These are phyloP conservation scores for Pimpla rufipes DNA, from an alignment of 2,888 invertebrate genomes.

Conservation along the genomic window DNA sequence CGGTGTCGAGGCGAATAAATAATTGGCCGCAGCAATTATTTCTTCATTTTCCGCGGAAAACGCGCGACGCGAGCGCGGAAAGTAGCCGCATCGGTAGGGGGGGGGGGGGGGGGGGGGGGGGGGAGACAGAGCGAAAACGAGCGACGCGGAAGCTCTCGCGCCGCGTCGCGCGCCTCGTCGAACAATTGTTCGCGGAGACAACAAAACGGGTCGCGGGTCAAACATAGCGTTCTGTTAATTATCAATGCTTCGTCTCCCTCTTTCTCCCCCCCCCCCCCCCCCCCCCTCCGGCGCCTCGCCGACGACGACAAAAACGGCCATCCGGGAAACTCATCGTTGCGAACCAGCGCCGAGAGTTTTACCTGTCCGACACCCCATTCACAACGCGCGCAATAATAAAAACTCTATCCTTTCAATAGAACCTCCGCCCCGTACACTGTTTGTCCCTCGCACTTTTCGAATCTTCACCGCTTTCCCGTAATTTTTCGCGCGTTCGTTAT, in stretches of 20 bases:
- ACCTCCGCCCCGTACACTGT: not conserved
- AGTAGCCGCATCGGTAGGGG: no score
- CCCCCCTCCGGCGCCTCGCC: slow-evolving; percentile 17
- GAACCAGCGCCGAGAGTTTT: slow-evolving; percentile 16
- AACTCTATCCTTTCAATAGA: not conserved
- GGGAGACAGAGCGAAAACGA: no score
- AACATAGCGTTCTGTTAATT: slow-evolving; percentile 71
- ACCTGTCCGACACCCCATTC: slow-evolving; percentile 17
- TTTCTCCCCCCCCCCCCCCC: no score
- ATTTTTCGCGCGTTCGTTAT: no score
- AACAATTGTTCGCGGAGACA: slow-evolving; percentile 70
- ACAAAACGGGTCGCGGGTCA: slow-evolving; percentile 56
- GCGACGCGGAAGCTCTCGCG: slow-evolving; percentile 16
- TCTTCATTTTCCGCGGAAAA: slow-evolving; percentile 63
- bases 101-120: no score
- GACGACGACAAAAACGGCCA: slow-evolving; percentile 26
- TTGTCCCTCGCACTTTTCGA: not conserved
- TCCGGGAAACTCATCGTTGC: slow-evolving; percentile 43
- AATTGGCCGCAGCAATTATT: slow-evolving; percentile 71
- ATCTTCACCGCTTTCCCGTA: slow-evolving; percentile 4
- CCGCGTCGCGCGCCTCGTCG: slow-evolving; percentile 50
- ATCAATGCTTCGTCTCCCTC: slow-evolving; percentile 37
- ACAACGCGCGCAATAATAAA: not conserved
- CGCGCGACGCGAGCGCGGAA: slow-evolving; percentile 13
- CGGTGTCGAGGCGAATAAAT: slow-evolving; percentile 54